These are phyloP conservation scores for Phymatocera aterrima DNA, from an alignment of 2,888 invertebrate species.

Conservation along the genomic window DNA sequence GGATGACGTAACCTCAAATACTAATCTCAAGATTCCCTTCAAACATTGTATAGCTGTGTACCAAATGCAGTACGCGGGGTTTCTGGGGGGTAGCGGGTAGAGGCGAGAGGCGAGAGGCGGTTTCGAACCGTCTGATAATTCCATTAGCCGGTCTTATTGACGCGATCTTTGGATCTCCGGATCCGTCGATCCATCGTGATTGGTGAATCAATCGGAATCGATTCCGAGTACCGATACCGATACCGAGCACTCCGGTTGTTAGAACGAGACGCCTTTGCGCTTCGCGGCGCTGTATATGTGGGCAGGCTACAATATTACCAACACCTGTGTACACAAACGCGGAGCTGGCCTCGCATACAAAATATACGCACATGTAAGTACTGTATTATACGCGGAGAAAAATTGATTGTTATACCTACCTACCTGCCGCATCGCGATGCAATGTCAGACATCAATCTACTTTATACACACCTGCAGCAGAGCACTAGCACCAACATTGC, in stretches of 20 bases:
- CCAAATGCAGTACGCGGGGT: not conserved
- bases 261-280: constrained; percentile 60
- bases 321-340: not conserved
- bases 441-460: constrained; percentile 31
- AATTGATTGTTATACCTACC: not conserved
- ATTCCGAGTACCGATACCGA: constrained; percentile 37
- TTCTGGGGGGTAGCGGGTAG: not conserved
- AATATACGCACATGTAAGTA: no score
- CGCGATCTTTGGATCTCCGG: constrained; percentile 21
- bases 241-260: constrained; percentile 64
- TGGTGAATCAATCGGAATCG: constrained; percentile 44
- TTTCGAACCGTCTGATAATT: no score
- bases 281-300: constrained; percentile 46
- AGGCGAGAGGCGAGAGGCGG: no score
- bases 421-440: not conserved
- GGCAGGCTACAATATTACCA: not conserved
- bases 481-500: not conserved
- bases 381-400: no score
- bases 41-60: not conserved
- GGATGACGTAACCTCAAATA: constrained; percentile 10
- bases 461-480: constrained; percentile 16
- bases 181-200: constrained; percentile 43
- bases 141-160: constrained; percentile 62
- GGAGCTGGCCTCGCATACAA: not conserved
- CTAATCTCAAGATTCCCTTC: constrained; percentile 4